These are phyloP conservation scores for Sinotaia quadrata DNA, from an alignment of 2,888 invertebrate species.

Conservation along the genomic window DNA sequence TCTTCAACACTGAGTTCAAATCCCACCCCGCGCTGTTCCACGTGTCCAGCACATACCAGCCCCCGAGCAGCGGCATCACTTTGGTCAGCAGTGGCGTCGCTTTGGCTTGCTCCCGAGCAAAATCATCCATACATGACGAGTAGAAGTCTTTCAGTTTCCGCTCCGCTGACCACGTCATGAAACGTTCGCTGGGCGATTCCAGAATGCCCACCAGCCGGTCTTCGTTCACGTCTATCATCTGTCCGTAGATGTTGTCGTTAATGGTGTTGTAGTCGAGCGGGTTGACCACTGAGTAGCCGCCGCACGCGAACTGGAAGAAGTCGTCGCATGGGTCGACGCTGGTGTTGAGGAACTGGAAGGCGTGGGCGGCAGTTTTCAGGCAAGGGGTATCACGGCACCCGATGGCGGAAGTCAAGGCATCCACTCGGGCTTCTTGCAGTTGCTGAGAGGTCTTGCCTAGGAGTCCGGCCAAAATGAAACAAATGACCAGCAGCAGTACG, in stretches of 20 bases:
- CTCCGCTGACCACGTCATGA: constrained; percentile 70
- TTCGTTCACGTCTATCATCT: constrained; percentile 54
- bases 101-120: constrained; percentile 46
- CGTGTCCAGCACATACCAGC: constrained; percentile 58
- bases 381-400: constrained; percentile 51
- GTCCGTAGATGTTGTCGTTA: constrained; percentile 45
- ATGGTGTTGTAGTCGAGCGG: constrained; percentile 47
- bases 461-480: constrained; percentile 51
- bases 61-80: constrained; percentile 51
- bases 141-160: constrained; percentile 78
- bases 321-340: constrained; percentile 74
- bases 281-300: constrained; percentile 73
- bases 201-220: constrained; percentile 50
- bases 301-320: constrained; percentile 70
- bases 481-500: constrained; percentile 44
- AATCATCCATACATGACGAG: constrained; percentile 75
- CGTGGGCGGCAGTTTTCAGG: constrained; percentile 52
- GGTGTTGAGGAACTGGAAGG: constrained; percentile 52
- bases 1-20: constrained; percentile 51
- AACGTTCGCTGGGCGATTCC: constrained; percentile 41
- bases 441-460: constrained; percentile 34
- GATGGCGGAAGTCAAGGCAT: constrained; percentile 17
- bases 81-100: constrained; percentile 52
- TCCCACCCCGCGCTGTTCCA: constrained; percentile 46
- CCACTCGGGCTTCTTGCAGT: constrained; percentile 34